Evolutionary conservation across 2,888 invertebrate species (phyloP), one percentile per base, ranked within the genome.

Genomic region (Hirtodrosophila cameraria): DNA sequence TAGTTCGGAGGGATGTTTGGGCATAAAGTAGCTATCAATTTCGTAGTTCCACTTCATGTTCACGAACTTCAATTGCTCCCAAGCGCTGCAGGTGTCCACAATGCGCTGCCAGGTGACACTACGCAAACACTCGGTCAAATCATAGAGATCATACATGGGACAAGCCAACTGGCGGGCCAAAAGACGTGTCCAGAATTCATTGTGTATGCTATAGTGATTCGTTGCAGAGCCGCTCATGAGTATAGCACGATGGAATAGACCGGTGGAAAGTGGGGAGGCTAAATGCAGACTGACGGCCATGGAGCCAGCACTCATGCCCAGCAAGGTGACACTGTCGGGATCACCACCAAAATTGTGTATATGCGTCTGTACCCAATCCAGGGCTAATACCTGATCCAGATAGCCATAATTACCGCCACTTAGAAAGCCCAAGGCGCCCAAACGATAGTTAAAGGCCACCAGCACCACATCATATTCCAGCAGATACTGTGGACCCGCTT

Each of bases 181-280:
- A 64, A 92, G 93, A 30, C 92, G 90, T 0, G 94, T 94, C 64
- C 94, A 88, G 42, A 92, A 88, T 1, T 91, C 18, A 53, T 88
- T 89, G 0, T 92, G 92, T 0, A 93, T 90, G 2, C 92, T 90
- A 68, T 89, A 91, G 20, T 93, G 92, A 28, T 91, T 91, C 0
- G 92, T 90, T 0, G 92, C 91, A 0, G 94, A 92, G 0, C 93
- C 94, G 70, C 94, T 94, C 92, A 94, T 93, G 0, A 93, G 92
- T 9, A 95, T 93, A 0, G 92, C 95, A 30, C 93, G 92, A 79
- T 95, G 94, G 89, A 95, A 95, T 0, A 95, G 79, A 88, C 92
- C 93, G 85, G 89, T 90, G 0, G 94, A 93, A 91, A 94, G 92
- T 0, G 94, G 93, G 0, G 94, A 94, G 1, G 92, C 91, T 90